Conservation (phyloP, 2,797 vertebrate species). For the Glyptemys insculpta region DNA sequence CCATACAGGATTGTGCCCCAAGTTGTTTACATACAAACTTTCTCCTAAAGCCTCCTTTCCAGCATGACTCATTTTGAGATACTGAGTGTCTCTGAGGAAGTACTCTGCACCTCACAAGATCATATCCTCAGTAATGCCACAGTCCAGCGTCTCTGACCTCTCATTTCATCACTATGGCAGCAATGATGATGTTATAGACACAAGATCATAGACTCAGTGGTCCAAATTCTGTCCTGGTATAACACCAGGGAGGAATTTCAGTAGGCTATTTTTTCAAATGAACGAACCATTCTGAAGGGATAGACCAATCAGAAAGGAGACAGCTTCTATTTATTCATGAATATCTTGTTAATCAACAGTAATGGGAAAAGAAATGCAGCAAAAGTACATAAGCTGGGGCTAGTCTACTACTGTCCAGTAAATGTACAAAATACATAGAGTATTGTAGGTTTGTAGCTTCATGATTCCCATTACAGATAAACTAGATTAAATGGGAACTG, state of each 20-base stretch:
- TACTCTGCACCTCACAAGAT: neutral
- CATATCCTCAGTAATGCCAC: neutral
- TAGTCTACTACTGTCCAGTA: neutral
- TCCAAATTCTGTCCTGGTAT: neutral
- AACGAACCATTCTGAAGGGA: neutral
- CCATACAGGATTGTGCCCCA: neutral
- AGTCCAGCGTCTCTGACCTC: neutral
- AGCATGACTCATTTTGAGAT: neutral
- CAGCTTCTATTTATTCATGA: neutral
- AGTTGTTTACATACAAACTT: neutral
- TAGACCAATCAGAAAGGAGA: conserved; percentile 1
- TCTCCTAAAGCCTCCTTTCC: neutral
- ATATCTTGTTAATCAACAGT: neutral
- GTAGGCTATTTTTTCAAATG: neutral
- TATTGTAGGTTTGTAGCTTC: neutral
- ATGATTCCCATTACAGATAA: neutral
- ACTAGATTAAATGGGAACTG: neutral
- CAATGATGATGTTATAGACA: neutral
- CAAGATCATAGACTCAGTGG: neutral
- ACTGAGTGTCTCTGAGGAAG: neutral
- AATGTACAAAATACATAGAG: neutral
- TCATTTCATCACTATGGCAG: neutral
- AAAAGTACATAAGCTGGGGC: neutral
- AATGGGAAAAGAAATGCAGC: neutral
- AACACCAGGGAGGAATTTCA: neutral